Evolutionary conservation across 2,797 vertebrate species (phyloP).

Genomic region (Hephaestus fuliginosus): DNA sequence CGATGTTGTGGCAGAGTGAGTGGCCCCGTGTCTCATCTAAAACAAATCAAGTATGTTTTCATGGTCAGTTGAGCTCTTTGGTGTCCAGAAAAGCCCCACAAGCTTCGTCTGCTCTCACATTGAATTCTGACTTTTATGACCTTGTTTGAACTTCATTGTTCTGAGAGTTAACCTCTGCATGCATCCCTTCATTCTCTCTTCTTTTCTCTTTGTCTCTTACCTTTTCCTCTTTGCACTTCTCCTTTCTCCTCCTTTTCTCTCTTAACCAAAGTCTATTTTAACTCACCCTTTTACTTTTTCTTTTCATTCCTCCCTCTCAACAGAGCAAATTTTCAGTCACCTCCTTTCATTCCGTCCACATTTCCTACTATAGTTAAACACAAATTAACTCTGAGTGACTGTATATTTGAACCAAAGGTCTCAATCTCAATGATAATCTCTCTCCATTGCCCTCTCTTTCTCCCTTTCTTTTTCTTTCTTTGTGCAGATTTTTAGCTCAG

Average conservation of each 20-base stretch:
- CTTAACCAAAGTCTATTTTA: neutral
- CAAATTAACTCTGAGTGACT: slow-evolving; percentile 32
- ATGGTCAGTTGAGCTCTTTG: slow-evolving; percentile 1
- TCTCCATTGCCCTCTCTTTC: neutral
- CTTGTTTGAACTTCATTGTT: slow-evolving; percentile 15
- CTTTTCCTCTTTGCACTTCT: neutral
- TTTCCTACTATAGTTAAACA: slow-evolving; percentile 18
- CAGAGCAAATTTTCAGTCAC: neutral
- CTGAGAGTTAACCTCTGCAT: slow-evolving; percentile 11
- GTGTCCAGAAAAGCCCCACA: neutral
- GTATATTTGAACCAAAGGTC: slow-evolving; percentile 15
- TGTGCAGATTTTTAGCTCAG: slow-evolving; percentile 35
- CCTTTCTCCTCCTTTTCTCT: neutral
- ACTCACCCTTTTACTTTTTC: neutral
- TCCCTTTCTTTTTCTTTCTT: slow-evolving; percentile 14
- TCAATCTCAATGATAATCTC: slow-evolving; percentile 20
- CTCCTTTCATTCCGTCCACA: neutral
- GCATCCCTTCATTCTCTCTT: neutral
- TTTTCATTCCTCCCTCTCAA: neutral
- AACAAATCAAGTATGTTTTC: neutral
- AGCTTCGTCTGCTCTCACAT: neutral
- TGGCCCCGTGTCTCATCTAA: neutral
- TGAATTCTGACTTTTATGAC: slow-evolving; percentile 11
- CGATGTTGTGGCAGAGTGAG: neutral
- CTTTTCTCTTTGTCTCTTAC: neutral